A percentile compares a stretch with the other conserved stretches of the same genome.
Conservation (phyloP, 2,888 invertebrate genomes). For the Bimastos eiseni region DNA sequence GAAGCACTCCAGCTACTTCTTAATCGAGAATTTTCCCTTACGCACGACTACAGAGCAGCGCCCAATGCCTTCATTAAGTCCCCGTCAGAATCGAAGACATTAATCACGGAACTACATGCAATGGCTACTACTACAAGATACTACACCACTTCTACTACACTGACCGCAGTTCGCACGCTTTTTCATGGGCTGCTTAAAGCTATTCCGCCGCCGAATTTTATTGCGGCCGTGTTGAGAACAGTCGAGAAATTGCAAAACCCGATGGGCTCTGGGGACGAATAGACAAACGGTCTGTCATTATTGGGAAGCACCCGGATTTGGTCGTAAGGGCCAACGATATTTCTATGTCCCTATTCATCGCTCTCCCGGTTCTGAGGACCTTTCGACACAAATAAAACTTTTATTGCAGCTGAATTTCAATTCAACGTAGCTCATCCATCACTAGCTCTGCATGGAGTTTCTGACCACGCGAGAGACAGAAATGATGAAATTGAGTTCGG, state of each 20-base stretch:
- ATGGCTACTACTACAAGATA: no score
- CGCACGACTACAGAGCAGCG: neutral
- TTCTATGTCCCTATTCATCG: neutral
- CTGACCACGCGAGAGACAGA: neutral
- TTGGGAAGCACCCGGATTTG: neutral
- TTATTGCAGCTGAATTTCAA: neutral
- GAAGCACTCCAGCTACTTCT: neutral
- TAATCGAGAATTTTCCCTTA: neutral
- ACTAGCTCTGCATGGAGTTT: neutral
- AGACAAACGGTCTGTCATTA: neutral
- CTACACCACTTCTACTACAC: neutral
- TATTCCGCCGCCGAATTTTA: neutral
- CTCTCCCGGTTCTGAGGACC: neutral
- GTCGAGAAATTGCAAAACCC: neutral
- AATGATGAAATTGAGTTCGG: neutral
- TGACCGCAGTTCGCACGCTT: neutral
- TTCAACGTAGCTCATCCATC: neutral
- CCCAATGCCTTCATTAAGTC: neutral
- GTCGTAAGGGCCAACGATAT: neutral
- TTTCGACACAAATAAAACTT: neutral
- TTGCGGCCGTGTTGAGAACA: neutral
- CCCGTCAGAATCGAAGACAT: neutral
- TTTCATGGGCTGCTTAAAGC: neutral
- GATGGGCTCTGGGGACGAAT: neutral
- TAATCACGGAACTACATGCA: neutral